Evolutionary conservation across 2,797 vertebrate genomes (phyloP).

Genomic region (Eospalax fontanierii): DNA sequence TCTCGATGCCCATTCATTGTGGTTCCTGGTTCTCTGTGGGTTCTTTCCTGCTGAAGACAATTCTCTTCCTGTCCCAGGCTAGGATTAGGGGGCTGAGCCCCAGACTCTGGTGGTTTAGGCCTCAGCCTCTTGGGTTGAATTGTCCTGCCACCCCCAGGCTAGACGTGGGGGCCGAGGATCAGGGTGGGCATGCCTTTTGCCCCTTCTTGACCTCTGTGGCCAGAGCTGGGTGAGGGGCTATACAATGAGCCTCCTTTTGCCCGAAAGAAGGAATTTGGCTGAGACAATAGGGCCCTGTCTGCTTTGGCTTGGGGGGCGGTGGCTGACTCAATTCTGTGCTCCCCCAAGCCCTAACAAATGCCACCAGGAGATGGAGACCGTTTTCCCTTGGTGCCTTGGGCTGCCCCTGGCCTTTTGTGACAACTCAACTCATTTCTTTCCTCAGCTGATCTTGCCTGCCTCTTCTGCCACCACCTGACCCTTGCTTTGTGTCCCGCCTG

Average conservation of each 20-base stretch:
- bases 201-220: slow-evolving; percentile 68
- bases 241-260: slow-evolving; percentile 80
- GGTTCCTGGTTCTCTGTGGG: slow-evolving; percentile 79
- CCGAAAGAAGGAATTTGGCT: slow-evolving; percentile 76
- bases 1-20: slow-evolving; percentile 82
- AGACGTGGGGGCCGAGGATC: slow-evolving; percentile 72
- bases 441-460: slow-evolving; percentile 56
- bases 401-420: slow-evolving; percentile 40
- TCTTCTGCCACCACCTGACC: slow-evolving; percentile 19
- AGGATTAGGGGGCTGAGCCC: slow-evolving; percentile 55
- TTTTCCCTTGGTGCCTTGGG: slow-evolving; percentile 49
- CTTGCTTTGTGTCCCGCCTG: slow-evolving; percentile 10
- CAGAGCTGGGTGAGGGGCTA: slow-evolving; percentile 62
- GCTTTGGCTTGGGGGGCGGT: slow-evolving; percentile 50
- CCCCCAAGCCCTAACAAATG: slow-evolving; percentile 75
- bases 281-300: slow-evolving; percentile 82
- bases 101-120: slow-evolving; percentile 1
- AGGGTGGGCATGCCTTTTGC: slow-evolving; percentile 60
- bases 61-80: slow-evolving; percentile 79
- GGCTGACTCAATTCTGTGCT: slow-evolving; percentile 62
- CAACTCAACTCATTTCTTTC: neutral
- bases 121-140: slow-evolving; percentile 57
- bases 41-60: slow-evolving; percentile 83
- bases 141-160: slow-evolving; percentile 46
- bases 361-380: slow-evolving; percentile 67